Base-by-base conservation (phyloP, 2,888 invertebrate genomes). In the Xylota segnis region DNA sequence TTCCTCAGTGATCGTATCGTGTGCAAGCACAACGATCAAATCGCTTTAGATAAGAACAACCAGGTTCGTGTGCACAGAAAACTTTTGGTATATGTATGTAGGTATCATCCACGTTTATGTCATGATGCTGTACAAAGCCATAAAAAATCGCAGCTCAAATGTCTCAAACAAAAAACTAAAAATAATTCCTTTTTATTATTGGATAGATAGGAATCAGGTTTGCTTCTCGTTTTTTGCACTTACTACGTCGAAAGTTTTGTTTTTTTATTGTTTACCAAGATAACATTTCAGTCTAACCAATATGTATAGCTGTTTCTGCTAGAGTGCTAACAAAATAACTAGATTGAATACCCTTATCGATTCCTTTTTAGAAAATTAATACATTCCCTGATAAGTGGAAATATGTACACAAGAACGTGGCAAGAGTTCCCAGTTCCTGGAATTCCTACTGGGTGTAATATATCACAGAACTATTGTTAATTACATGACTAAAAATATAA, bases 161-260 rank as follows among this genome's bases (percentile, higher is more conserved):
- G 50, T 18, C 50, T 50, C 9, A 50, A 50, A 16, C 9, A 47
- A 47, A 16, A 45, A 12, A 50, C 18, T 23, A 52, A 66, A 52
- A 52, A 66, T 66, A 40, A 12, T 16, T 45, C 23, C n/a, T 9
- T 65, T 34, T 9, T 66, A 23, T 50, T 50, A n/a, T 2, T 23
- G 7, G n/a, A n/a, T n/a, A 34, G 23, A 65, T 50, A 37, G 50
- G 5, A n/a, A 34, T 23, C 12, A 43, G 5, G 2, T 9, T 5
- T 16, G 10, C 10, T n/a, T 23, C 10, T 29, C 29, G 14, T 2
- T 10, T 5, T 16, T 14, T 9, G 12, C 16, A 23, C 0, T 10
- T 37, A 37, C 27, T 34, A 27, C 52, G 37, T 23, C n/a, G 65
- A 12, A 50, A 34, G n/a, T 32, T 52, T 61, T 40, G 23, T 23